Conservation (phyloP, 1,140 invertebrate genomes). For the Drosophila neocordata region DNA sequence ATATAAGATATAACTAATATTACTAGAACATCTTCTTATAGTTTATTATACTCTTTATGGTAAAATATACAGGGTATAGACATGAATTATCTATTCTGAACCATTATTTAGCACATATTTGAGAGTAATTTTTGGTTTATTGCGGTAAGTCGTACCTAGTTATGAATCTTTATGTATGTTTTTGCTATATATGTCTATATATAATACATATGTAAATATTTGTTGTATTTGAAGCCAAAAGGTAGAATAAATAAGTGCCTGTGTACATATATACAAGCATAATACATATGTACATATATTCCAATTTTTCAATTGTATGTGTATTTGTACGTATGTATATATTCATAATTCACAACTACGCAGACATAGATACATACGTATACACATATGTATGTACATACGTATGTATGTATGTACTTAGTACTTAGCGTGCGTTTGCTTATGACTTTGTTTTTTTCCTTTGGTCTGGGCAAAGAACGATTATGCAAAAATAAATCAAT, state of each 20-base stretch:
- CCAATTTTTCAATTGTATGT: neutral
- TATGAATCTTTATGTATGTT: slow-evolving; percentile 8
- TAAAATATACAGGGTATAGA: neutral
- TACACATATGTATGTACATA: slow-evolving; percentile 13
- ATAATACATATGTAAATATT: slow-evolving; percentile 27
- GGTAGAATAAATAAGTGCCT: slow-evolving; percentile 13
- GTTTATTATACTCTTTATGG: no score
- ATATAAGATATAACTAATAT: no score
- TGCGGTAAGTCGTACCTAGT: slow-evolving; percentile 27
- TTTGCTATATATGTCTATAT: neutral
- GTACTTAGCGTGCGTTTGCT: slow-evolving; percentile 57
- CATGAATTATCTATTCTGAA: slow-evolving; percentile 8
- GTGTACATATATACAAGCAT: neutral
- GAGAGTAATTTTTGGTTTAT: slow-evolving; percentile 30
- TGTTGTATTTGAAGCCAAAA: slow-evolving; percentile 12
- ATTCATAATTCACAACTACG: neutral
- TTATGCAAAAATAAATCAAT: slow-evolving; percentile 78
- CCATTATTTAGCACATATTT: slow-evolving; percentile 38
- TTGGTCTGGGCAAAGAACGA: slow-evolving; percentile 51
- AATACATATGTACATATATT: neutral
- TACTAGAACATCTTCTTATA: no score
- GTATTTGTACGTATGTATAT: neutral
- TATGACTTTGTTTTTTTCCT: slow-evolving; percentile 49
- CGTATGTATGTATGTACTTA: slow-evolving; percentile 28
- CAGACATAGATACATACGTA: slow-evolving; percentile 2